Evolutionary conservation across 2,888 invertebrate species (phyloP).

Genomic region (Gastracanthus pulcherrimus): DNA sequence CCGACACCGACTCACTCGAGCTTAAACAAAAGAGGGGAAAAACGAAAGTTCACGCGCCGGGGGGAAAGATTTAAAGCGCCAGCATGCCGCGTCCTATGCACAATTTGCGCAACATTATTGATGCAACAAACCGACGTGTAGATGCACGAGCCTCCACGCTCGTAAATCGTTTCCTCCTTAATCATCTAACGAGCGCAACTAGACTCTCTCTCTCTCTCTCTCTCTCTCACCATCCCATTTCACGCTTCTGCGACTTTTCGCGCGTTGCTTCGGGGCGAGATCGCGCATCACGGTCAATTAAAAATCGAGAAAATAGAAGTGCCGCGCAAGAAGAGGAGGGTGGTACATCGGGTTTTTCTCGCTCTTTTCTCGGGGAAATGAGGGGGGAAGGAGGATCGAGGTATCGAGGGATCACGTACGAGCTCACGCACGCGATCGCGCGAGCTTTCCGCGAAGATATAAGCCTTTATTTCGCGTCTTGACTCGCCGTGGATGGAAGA

Average conservation of each 20-base stretch:
- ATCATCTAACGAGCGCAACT: background rate
- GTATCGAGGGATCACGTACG: background rate
- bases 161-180: conserved; percentile 22
- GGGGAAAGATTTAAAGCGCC: conserved; percentile 5
- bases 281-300: background rate
- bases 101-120: conserved; percentile 45
- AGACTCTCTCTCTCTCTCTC: too few species aligned
- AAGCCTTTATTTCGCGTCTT: conserved; percentile 20
- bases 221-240: too few species aligned
- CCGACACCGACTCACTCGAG: background rate
- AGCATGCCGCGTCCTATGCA: background rate
- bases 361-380: too few species aligned
- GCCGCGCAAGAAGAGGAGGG: background rate
- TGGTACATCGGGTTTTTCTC: background rate
- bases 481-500: background rate
- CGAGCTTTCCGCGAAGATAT: conserved; percentile 26
- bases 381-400: background rate
- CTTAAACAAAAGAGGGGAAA: conserved; percentile 10
- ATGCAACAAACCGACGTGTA: conserved; percentile 34
- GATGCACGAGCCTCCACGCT: background rate
- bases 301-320: background rate
- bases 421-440: conserved; percentile 2
- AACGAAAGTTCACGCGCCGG: conserved; percentile 18
- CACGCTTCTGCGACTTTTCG: background rate
- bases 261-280: too few species aligned